Evolutionary conservation across 2,113 vertebrate species (phyloP).

Genomic region (Abramis brama): DNA sequence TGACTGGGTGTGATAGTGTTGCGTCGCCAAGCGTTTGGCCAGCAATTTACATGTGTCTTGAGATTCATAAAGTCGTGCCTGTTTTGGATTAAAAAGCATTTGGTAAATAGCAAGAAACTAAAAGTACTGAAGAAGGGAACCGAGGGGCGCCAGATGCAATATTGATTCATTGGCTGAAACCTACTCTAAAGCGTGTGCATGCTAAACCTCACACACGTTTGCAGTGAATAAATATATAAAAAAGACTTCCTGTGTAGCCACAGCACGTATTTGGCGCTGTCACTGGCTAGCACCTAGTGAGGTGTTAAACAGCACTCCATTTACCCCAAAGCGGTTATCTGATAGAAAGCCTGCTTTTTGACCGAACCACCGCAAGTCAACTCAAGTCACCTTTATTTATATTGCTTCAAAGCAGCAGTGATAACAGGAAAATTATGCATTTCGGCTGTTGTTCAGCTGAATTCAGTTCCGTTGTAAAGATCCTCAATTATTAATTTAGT

Average conservation of each 20-base stretch:
- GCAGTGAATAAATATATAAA: not conserved
- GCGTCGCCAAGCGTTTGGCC: not conserved
- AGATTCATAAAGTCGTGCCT: not conserved
- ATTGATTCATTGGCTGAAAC: not conserved
- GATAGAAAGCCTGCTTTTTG: conserved; percentile 5
- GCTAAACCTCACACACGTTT: not conserved
- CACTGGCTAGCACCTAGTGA: conserved; percentile 32
- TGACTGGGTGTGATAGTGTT: not conserved
- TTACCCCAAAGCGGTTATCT: conserved; percentile 21
- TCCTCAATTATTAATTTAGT: no score
- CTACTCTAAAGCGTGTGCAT: not conserved
- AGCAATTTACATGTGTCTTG: not conserved
- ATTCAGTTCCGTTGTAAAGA: no score
- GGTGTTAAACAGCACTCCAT: conserved; percentile 43
- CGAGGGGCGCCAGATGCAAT: not conserved
- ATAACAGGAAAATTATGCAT: no score
- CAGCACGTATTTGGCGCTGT: not conserved
- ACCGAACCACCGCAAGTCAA: not conserved
- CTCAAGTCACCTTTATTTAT: not conserved
- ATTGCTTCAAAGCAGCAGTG: no score
- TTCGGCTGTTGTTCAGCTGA: no score
- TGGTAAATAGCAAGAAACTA: conserved; percentile 5
- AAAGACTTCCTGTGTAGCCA: not conserved
- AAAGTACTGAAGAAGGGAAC: not conserved
- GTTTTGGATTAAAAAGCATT: conserved; percentile 3